phyloP scores from a whole-genome alignment of 2,888 invertebrate species.

The Allygus modestus region DNA sequence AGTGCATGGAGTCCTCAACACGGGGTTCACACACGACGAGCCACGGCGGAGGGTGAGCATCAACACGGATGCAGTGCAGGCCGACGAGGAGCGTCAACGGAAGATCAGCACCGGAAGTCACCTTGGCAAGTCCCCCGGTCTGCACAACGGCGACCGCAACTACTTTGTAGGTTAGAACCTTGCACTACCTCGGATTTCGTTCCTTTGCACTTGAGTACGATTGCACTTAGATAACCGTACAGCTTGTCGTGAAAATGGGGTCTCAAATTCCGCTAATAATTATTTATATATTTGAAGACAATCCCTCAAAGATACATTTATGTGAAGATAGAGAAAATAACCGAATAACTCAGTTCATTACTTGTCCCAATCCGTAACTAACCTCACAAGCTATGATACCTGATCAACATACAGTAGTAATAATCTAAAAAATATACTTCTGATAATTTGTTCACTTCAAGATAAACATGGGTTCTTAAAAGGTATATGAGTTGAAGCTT shows the following conservation, averaged over 20 bases:
- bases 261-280: neutral
- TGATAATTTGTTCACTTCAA: no score
- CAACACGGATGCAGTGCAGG: conserved; percentile 78
- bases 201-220: neutral
- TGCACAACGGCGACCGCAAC: conserved; percentile 77
- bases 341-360: no score
- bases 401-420: no score
- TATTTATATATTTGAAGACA: neutral
- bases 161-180: conserved; percentile 70
- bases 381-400: no score
- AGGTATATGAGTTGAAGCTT: no score
- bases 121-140: conserved; percentile 76
- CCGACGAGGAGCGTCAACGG: conserved; percentile 74
- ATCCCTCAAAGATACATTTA: no score
- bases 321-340: no score
- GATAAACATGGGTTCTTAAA: no score
- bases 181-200: neutral
- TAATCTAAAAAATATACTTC: no score
- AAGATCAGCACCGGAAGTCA: conserved; percentile 77
- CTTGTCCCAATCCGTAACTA: no score
- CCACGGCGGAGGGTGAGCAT: conserved; percentile 81
- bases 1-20: conserved; percentile 64
- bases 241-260: neutral
- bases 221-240: conserved; percentile 2
- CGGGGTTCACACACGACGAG: conserved; percentile 73